Percentiles rank a stretch among this genome's conserved stretches.
Conservation (phyloP, 2,113 vertebrate genomes). For the Datnioides undecimradiatus region DNA sequence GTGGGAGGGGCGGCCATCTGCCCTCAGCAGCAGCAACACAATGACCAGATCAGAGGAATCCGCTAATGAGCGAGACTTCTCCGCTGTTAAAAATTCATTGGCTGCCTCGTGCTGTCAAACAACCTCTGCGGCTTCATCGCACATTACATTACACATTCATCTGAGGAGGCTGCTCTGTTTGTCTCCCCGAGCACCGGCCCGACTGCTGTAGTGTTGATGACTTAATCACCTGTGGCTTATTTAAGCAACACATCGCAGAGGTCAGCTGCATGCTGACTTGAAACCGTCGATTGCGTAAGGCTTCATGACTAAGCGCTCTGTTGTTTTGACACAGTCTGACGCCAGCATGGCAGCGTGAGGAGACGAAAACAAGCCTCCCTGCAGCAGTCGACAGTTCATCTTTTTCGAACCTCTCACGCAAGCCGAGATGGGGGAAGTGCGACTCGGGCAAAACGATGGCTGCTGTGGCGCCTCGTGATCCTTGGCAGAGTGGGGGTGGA, state of each 20-base stretch:
- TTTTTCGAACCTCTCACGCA: constrained; percentile 64
- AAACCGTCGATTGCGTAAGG: constrained; percentile 45
- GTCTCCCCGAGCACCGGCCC: constrained; percentile 16
- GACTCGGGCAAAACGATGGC: neutral
- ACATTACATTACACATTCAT: neutral
- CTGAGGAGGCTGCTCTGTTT: constrained; percentile 16
- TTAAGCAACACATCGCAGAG: constrained; percentile 32
- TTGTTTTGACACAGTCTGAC: constrained; percentile 71
- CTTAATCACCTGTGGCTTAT: constrained; percentile 52
- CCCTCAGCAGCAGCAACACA: constrained; percentile 66
- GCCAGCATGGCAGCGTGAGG: constrained; percentile 14
- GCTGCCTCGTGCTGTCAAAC: constrained; percentile 49
- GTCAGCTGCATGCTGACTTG: constrained; percentile 25
- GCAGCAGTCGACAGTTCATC: constrained; percentile 44
- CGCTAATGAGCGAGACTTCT: constrained; percentile 54
- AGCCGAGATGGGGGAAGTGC: constrained; percentile 58
- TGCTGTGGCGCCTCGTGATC: constrained; percentile 31
- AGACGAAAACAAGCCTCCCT: constrained; percentile 52
- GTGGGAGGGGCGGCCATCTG: constrained; percentile 78
- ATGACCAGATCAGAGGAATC: constrained; percentile 66
- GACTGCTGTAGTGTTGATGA: constrained; percentile 30
- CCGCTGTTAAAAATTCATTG: constrained; percentile 69
- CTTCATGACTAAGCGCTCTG: constrained; percentile 38
- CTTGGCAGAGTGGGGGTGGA: constrained; percentile 3
- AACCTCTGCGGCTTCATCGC: constrained; percentile 17